These are phyloP conservation scores for Piezodorus guildinii DNA, from an alignment of 1,140 invertebrate genomes.

Conservation along the genomic window DNA sequence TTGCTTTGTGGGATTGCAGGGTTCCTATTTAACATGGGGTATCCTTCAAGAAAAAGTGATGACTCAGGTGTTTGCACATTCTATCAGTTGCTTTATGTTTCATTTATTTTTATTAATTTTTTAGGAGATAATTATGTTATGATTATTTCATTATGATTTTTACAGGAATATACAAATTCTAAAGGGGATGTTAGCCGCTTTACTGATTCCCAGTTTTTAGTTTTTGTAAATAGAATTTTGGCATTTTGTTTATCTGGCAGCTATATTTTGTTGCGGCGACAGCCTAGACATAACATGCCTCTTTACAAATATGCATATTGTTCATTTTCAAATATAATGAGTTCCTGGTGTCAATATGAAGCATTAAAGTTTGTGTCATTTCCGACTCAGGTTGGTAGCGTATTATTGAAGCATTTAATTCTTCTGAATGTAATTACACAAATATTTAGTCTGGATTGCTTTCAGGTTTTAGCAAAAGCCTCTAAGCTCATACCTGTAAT, in stretches of 20 bases:
- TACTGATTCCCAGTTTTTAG: slow-evolving; percentile 87
- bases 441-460: slow-evolving; percentile 20
- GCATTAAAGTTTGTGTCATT: slow-evolving; percentile 97
- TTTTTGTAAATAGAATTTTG: slow-evolving; percentile 84
- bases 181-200: slow-evolving; percentile 56
- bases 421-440: background rate
- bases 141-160: slow-evolving; percentile 14
- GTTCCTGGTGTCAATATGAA: slow-evolving; percentile 99
- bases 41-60: slow-evolving; percentile 88
- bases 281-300: slow-evolving; percentile 67
- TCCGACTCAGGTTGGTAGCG: slow-evolving; percentile 69
- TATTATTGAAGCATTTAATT: slow-evolving; percentile 7
- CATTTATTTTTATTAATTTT: background rate
- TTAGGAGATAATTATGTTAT: background rate
- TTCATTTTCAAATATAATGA: slow-evolving; percentile 95
- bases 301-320: slow-evolving; percentile 94
- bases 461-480: slow-evolving; percentile 81
- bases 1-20: slow-evolving; percentile 81
- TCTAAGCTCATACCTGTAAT: slow-evolving; percentile 95
- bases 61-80: slow-evolving; percentile 64
- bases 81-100: no score
- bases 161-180: slow-evolving; percentile 17
- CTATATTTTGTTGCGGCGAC: slow-evolving; percentile 46
- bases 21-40: slow-evolving; percentile 88
- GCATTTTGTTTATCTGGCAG: slow-evolving; percentile 63